Evolutionary conservation across 2,888 invertebrate species (phyloP).

Genomic region (Nephrotoma guestfalica): DNA sequence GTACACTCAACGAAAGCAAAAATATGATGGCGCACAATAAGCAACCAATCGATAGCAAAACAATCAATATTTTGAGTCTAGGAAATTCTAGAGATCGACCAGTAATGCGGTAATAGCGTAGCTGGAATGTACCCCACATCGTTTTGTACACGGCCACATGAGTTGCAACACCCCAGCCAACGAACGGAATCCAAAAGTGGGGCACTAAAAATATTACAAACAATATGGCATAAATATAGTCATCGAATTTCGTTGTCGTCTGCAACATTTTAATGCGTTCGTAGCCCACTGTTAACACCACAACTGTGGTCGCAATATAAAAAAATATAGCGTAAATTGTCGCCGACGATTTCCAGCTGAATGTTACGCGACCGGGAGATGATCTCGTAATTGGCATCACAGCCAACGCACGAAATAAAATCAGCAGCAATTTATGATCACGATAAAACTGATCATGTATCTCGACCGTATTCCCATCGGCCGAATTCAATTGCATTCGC

Average conservation of each 20-base stretch:
- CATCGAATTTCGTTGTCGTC: slow-evolving; percentile 48
- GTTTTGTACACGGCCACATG: slow-evolving; percentile 56
- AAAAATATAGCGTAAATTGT: slow-evolving; percentile 51
- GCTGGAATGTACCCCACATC: slow-evolving; percentile 51
- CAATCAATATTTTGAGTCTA: slow-evolving; percentile 41
- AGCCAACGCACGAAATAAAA: slow-evolving; percentile 44
- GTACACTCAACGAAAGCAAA: slow-evolving; percentile 40
- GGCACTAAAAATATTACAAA: slow-evolving; percentile 31
- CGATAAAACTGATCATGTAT: slow-evolving; percentile 47
- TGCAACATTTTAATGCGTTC: slow-evolving; percentile 45
- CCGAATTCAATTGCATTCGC: slow-evolving; percentile 38
- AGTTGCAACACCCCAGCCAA: slow-evolving; percentile 53
- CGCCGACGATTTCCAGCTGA: slow-evolving; percentile 46
- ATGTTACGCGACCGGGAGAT: slow-evolving; percentile 40
- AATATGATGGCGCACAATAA: slow-evolving; percentile 44
- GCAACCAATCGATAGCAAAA: slow-evolving; percentile 46
- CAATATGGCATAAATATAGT: slow-evolving; percentile 52
- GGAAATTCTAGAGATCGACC: slow-evolving; percentile 48
- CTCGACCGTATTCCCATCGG: slow-evolving; percentile 44
- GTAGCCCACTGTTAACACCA: slow-evolving; percentile 45
- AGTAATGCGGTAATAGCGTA: slow-evolving; percentile 40
- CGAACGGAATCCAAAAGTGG: slow-evolving; percentile 35
- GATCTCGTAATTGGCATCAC: slow-evolving; percentile 50
- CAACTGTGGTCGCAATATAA: slow-evolving; percentile 40
- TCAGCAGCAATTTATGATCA: slow-evolving; percentile 47